Evolutionary conservation across 2,888 invertebrate species (phyloP).

Genomic region (Sisyra nigra): DNA sequence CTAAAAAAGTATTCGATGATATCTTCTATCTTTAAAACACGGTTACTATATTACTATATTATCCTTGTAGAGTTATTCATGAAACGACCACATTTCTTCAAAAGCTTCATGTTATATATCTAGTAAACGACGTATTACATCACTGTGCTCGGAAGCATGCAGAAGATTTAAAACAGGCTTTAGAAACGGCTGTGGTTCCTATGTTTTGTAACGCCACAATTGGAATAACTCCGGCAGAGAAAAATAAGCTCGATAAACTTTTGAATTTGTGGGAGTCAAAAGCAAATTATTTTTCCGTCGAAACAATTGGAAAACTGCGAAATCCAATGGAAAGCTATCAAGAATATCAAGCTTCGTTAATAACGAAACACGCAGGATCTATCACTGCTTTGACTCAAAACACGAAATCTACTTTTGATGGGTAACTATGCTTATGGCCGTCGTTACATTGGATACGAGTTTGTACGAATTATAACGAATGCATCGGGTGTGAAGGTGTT

Average conservation of each 20-base stretch:
- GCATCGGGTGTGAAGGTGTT: too few species aligned
- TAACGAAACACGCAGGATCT: constrained; percentile 63
- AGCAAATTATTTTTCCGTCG: constrained; percentile 69
- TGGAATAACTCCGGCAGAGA: constrained; percentile 74
- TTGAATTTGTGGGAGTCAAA: constrained; percentile 95
- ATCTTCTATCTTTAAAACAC: not conserved
- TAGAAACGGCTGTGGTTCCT: constrained; percentile 92
- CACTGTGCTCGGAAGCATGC: constrained; percentile 95
- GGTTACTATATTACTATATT: not conserved
- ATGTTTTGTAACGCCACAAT: constrained; percentile 93
- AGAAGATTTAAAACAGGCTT: constrained; percentile 78
- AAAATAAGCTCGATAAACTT: constrained; percentile 81
- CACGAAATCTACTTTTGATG: constrained; percentile 72
- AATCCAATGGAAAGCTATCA: constrained; percentile 78
- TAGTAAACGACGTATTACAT: constrained; percentile 96
- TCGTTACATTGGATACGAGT: too few species aligned
- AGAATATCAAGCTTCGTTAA: constrained; percentile 72
- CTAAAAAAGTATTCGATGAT: constrained; percentile 54
- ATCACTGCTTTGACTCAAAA: constrained; percentile 61
- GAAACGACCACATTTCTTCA: constrained; percentile 65
- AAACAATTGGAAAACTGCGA: constrained; percentile 73
- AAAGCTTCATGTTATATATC: constrained; percentile 93
- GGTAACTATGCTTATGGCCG: constrained; percentile 31
- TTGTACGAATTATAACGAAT: too few species aligned
- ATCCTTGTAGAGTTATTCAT: constrained; percentile 36